A percentile compares a stretch with the other conserved stretches of the same genome.
phyloP scores from a whole-genome alignment of 2,888 invertebrate species.

The Cerceris ruficornis region DNA sequence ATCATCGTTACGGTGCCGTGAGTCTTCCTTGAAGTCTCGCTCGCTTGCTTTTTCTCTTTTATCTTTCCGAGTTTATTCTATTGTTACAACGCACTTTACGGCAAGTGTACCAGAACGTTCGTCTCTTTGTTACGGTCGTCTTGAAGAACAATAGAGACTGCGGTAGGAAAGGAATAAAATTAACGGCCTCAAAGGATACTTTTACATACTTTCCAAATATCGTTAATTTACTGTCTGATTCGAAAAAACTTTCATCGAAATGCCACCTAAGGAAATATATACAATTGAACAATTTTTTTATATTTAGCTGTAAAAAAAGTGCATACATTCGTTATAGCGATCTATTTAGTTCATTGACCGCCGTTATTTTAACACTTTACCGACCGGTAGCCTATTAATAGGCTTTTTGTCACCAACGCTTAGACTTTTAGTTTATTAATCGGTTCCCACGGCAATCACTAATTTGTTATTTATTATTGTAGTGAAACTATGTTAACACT shows the following conservation, averaged over 20 bases:
- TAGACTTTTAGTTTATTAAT: too few species aligned
- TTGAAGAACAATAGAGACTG: slow-evolving; percentile 40
- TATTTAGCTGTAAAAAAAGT: too few species aligned
- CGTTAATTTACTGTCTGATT: background rate
- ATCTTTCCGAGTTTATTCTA: slow-evolving; percentile 53
- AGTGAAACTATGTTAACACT: too few species aligned
- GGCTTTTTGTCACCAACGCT: too few species aligned
- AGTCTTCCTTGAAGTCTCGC: slow-evolving; percentile 50
- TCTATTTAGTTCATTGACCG: too few species aligned
- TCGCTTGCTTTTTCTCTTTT: slow-evolving; percentile 35
- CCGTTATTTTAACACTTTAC: too few species aligned
- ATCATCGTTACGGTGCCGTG: slow-evolving; percentile 45
- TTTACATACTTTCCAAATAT: slow-evolving; percentile 4
- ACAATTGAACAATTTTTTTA: background rate
- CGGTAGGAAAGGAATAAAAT: slow-evolving; percentile 27
- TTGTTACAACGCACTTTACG: slow-evolving; percentile 45
- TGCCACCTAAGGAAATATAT: background rate
- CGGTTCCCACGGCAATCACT: too few species aligned
- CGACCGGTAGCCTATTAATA: too few species aligned
- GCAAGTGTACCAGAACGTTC: slow-evolving; percentile 48
- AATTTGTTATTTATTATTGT: too few species aligned
- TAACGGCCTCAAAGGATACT: slow-evolving; percentile 20
- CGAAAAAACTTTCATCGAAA: background rate
- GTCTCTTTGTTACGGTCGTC: slow-evolving; percentile 39
- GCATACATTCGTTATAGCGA: too few species aligned